phyloP scores from a whole-genome alignment of 2,113 vertebrate species.

The Andinoacara biseriatus region DNA sequence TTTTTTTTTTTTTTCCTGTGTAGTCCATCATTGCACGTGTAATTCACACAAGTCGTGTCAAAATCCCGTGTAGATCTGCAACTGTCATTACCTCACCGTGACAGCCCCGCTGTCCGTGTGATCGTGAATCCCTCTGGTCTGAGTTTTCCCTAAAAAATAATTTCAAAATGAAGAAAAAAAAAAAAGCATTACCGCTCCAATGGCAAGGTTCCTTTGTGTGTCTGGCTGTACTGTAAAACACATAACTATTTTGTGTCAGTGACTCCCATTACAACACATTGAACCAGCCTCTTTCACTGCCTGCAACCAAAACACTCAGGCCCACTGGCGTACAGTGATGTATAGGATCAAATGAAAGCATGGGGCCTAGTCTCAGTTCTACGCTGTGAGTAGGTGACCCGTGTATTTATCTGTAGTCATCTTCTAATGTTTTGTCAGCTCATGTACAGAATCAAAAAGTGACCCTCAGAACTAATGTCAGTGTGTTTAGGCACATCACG shows the following conservation, averaged over 20 bases:
- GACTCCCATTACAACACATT: constrained; percentile 59
- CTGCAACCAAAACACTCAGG: constrained; percentile 66
- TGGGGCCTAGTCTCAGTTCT: constrained; percentile 26
- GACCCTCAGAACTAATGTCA: constrained; percentile 31
- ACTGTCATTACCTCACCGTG: constrained; percentile 30
- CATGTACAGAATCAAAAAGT: constrained; percentile 24
- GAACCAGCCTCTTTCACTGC: constrained; percentile 77
- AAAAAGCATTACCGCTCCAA: constrained; percentile 31
- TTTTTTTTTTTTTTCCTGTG: constrained; percentile 39
- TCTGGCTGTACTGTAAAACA: constrained; percentile 60
- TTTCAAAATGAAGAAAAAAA: constrained; percentile 43
- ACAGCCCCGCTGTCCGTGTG: constrained; percentile 57
- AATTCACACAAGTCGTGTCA: constrained; percentile 51
- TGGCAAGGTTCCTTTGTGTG: constrained; percentile 52
- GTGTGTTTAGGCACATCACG: constrained; percentile 57
- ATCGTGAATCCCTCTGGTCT: constrained; percentile 53
- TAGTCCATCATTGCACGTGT: constrained; percentile 22
- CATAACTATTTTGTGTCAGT: constrained; percentile 55
- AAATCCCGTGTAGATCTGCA: constrained; percentile 33
- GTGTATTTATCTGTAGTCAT: constrained; percentile 33
- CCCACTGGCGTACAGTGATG: constrained; percentile 42
- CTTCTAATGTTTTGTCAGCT: constrained; percentile 35
- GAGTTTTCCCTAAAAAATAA: constrained; percentile 57
- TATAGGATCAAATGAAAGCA: constrained; percentile 15
- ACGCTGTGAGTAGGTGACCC: constrained; percentile 27